Base-by-base conservation (phyloP, 2,888 invertebrate genomes). In the Drosophila suboccidentalis region DNA sequence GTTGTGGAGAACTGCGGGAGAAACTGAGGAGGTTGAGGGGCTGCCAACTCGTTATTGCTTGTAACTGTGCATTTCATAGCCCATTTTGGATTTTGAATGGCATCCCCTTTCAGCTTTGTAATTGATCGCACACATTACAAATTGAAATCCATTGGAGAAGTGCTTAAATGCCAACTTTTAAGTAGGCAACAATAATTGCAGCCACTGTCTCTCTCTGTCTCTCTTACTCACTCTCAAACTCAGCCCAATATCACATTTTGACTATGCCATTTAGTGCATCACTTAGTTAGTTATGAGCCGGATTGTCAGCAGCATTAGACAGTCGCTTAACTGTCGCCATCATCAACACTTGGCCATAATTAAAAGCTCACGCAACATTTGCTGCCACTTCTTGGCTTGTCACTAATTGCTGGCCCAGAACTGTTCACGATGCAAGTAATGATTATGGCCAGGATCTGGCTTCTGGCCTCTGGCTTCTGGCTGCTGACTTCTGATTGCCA, bases 41-140 rank as follows among this genome's bases (percentile, higher is more conserved):
- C 59, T 61, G 49, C 34, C 79, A 71, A 58, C 78, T 73, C 80
- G 88, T 85, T 87, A 78, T 87, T 78, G 78, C 86, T 86, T 89
- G 83, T 85, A 89, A 81, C 75, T 79, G 78, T 73, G 82, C 78
- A 76, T 80, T 89, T 89, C 82, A 87, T 75, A 72, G 82, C 75
- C 70, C 46, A 49, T 68, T 78, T 68, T 65, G 55, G 61, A 58
- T 58, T 61, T 61, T 51, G 50, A 57, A 63, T 61, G 60, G 68
- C 73, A 44, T 39, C 51, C 44, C 61, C 54, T 46, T 66, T 63
- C 69, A 66, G 70, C 65, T 70, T 65, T 66, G 88, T 82, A 85
- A 85, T 85, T 82, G 81, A 82, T 85, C 86, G 86, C 76, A 71
- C 73, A 73, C 80, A 86, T 86, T 82, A 86, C 73, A 69, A 78